Conservation (phyloP, 2,113 vertebrate genomes). For the Gasterosteus aculeatus region DNA sequence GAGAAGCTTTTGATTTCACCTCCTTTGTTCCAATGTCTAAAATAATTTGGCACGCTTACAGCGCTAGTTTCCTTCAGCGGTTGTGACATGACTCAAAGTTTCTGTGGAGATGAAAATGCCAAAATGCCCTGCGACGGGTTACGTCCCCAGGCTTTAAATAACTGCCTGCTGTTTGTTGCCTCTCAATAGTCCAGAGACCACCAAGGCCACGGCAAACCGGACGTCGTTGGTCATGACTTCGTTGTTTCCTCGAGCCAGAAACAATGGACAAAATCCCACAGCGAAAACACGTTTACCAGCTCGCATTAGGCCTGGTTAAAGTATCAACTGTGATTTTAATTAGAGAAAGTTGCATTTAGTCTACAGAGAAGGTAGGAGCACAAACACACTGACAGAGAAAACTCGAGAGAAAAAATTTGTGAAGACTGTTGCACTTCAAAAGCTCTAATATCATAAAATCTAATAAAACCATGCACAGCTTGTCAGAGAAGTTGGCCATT, state of each 20-base stretch:
- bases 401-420: background rate
- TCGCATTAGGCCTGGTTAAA: background rate
- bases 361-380: background rate
- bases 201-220: background rate
- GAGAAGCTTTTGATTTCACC: conserved; percentile 43
- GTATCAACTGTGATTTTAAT: background rate
- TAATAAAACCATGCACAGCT: background rate
- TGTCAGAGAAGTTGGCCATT: background rate
- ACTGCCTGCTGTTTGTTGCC: background rate
- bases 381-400: background rate
- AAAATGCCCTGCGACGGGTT: background rate
- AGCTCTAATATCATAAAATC: background rate
- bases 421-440: background rate
- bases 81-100: background rate
- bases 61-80: background rate
- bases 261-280: background rate
- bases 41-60: conserved; percentile 47
- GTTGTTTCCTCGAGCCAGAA: background rate
- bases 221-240: background rate
- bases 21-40: conserved; percentile 56
- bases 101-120: background rate
- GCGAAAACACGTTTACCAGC: background rate
- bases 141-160: background rate
- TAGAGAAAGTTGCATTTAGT: background rate
- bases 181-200: background rate